Evolutionary conservation across 2,797 vertebrate species (phyloP).

Genomic region (Pristis pectinata): DNA sequence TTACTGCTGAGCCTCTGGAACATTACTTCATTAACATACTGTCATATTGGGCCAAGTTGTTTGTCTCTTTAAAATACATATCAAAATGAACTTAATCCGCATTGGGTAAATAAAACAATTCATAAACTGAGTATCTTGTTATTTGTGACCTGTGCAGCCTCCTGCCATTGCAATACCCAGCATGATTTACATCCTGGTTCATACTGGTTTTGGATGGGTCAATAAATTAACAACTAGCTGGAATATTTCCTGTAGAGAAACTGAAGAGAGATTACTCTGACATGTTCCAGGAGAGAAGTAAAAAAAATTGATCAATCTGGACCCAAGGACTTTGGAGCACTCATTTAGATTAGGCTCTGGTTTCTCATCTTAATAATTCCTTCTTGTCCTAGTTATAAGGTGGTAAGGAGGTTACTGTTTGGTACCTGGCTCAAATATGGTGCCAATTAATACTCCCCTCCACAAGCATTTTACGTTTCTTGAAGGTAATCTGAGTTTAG

Average conservation of each 20-base stretch:
- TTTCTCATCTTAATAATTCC: not conserved
- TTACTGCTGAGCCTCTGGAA: not conserved
- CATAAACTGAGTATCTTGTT: not conserved
- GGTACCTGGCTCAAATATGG: not conserved
- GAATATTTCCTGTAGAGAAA: not conserved
- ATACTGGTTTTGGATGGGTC: not conserved
- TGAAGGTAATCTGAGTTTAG: not conserved
- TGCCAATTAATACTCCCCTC: not conserved
- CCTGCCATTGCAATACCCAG: not conserved
- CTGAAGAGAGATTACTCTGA: not conserved
- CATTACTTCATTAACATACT: not conserved
- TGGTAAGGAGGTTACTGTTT: not conserved
- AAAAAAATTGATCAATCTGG: not conserved
- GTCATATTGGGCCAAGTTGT: not conserved
- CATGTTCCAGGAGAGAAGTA: not conserved
- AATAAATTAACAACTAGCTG: not conserved
- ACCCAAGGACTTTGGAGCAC: not conserved
- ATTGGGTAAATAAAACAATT: not conserved
- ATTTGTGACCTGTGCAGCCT: not conserved
- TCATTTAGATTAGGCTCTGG: not conserved
- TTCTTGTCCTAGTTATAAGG: not conserved
- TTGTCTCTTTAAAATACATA: not conserved
- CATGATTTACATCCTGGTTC: not conserved
- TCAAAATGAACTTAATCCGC: not conserved
- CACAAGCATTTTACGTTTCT: not conserved